Evolutionary conservation across 2,113 vertebrate genomes (phyloP), one percentile per base, ranked within the genome.

Genomic region (Alexandromys fortis): DNA sequence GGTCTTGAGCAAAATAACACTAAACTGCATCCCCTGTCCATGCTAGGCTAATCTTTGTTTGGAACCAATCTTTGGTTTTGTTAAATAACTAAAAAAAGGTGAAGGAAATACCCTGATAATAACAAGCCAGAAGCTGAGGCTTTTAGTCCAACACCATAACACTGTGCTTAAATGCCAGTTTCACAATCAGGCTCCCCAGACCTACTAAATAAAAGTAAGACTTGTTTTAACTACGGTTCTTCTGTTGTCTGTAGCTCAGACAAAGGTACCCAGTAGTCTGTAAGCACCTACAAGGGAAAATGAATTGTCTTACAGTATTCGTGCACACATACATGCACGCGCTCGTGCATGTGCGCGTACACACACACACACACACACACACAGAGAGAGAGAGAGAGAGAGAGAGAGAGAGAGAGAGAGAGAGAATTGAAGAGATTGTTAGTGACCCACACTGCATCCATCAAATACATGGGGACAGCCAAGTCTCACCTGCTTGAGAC

Each of bases 211-310:
- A 38, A 75, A n/a, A 61, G 67, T 13, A 79, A 22, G n/a, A 3
- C 83, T 92, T 58, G 55, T 61, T 83, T 86, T 75, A 76, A 94
- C 67, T 52, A 24, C 63, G 26, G 77, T 86, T 52, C 49, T 81
- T 47, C 5, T 52, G 14, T 42, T 91, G 42, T 81, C 58, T 83
- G 38, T 65, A 73, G 76, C 63, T 76, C 4, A 30, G 24, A 21
- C 38, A 77, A 79, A 1, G 70, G 24, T 42, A 21, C 5, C 35
- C 30, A 95, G 9, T 52, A 42, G 6, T 67, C 30, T 92, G 3
- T 26, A 88, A 94, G n/a, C 6, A 63, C 68, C 92, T 94, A 19
- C 1, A 92, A 94, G 55, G 61, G 45, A 52, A 91, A 96, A 70
- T 9, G 22, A 85, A 93, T 70, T 55, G 22, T 75, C 79, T 81